These are phyloP conservation scores for Apostichopus leukothele DNA, from an alignment of 53 echinoderm and acorn worm genomes.

Conservation along the genomic window DNA sequence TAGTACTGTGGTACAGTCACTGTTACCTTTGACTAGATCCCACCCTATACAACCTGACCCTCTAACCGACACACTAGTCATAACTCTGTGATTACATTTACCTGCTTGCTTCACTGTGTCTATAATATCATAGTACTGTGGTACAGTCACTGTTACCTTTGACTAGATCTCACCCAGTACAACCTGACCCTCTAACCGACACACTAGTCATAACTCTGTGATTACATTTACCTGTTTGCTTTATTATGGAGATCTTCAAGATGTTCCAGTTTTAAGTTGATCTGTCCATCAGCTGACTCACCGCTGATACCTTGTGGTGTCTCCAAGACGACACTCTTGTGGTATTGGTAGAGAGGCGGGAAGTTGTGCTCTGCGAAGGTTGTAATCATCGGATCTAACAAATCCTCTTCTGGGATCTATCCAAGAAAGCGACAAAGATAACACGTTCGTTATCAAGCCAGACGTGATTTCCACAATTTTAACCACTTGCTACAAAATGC, in stretches of 20 bases:
- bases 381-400: constrained; percentile 37
- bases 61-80: too few species aligned
- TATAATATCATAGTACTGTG: too few species aligned
- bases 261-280: constrained; percentile 45
- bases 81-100: constrained; percentile 5
- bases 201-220: too few species aligned
- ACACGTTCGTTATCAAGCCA: too few species aligned
- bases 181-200: too few species aligned
- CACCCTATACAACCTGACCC: background rate
- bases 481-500: too few species aligned
- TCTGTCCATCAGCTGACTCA: constrained; percentile 34
- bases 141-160: too few species aligned
- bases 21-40: too few species aligned
- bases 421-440: background rate
- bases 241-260: constrained; percentile 67
- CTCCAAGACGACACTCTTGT: constrained; percentile 64
- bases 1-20: too few species aligned
- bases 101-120: constrained; percentile 66
- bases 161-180: background rate
- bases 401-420: constrained; percentile 52
- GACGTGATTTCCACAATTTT: too few species aligned
- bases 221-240: constrained; percentile 73
- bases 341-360: constrained; percentile 71
- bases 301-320: constrained; percentile 37
- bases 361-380: constrained; percentile 51